Evolutionary conservation across 2,888 invertebrate species (phyloP), one percentile per base, ranked within the genome.

Genomic region (Eupithecia subfuscata): DNA sequence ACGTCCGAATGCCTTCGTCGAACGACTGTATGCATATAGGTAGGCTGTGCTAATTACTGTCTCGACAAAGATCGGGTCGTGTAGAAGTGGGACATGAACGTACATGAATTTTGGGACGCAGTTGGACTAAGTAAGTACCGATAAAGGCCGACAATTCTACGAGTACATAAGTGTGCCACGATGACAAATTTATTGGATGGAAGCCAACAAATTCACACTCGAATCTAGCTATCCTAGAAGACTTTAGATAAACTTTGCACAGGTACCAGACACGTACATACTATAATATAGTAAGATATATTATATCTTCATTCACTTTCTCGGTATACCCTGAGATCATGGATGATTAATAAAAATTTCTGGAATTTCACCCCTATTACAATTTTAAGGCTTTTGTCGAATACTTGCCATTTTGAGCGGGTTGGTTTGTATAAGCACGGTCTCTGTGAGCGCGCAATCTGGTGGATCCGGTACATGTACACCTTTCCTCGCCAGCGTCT

Each of bases 381-480:
- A 34, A 64, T 16, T 18, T 18, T 18, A 34, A 34, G 16, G 3
- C 4, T 18, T 64, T 16, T 34, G 18, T 18, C 18, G 30, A 64
- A 34, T 67, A 81, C 88, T 84, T 95, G 98, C 99, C 97, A 99
- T 97, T 96, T 97, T 97, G 82, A 99, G 96, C 83, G 99, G 99
- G 90, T 98, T 98, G 82, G 98, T 98, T 95, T 99, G 98, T 91
- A 98, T 98, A 86, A 99, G 97, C 85, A 98, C 98, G 78, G 98
- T 99, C 95, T 99, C 99, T 64, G 99, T 99, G 90, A 99, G 97
- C 88, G 98, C 97, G 87, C 97, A 96, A 92, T 98, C 98, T 77
- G 97, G 96, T 78, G 97, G 96, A 90, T 98, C 98, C 75, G 96
- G 96, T 81, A 98, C 97, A 87, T 97, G 97, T 77, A 98, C 97